phyloP scores from a whole-genome alignment of 2,888 invertebrate species.

The Calameuta filiformis region DNA sequence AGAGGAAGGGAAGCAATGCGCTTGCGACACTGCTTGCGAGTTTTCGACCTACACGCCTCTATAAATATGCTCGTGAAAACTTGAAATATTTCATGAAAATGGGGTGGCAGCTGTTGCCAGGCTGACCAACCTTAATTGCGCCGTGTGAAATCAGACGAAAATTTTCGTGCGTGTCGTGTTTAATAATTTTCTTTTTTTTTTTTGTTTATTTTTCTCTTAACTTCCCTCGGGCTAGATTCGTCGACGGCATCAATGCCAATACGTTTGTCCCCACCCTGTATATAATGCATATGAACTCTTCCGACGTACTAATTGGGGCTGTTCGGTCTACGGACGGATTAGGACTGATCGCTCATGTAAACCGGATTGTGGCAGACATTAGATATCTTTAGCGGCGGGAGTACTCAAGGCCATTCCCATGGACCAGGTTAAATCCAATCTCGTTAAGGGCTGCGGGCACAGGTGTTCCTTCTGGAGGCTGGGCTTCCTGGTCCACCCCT shows the following conservation, averaged over 20 bases:
- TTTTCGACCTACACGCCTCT: slow-evolving; percentile 2
- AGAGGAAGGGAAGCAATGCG: not conserved
- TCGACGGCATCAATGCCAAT: not conserved
- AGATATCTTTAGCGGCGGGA: not conserved
- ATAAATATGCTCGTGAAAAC: slow-evolving; percentile 11
- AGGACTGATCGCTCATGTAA: not conserved
- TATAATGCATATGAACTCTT: slow-evolving; percentile 19
- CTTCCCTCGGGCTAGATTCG: not conserved
- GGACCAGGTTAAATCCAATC: slow-evolving; percentile 18
- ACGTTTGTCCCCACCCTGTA: not conserved
- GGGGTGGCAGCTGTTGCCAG: slow-evolving; percentile 46
- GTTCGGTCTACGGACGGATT: not conserved
- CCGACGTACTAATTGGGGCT: not conserved
- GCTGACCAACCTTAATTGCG: slow-evolving; percentile 33
- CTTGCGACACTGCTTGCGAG: not conserved
- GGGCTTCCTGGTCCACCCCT: not conserved
- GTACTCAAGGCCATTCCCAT: not conserved
- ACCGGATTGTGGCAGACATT: not conserved
- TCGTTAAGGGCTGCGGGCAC: slow-evolving; percentile 26
- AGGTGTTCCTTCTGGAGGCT: slow-evolving; percentile 29
- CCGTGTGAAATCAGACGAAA: slow-evolving; percentile 2
- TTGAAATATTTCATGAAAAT: slow-evolving; percentile 41
- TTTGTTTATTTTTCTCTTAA: too few species aligned
- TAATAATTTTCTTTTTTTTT: not conserved
- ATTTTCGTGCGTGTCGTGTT: not conserved